Evolutionary conservation across 2,113 vertebrate species (phyloP).

Genomic region (Pomatostomus ruficeps): DNA sequence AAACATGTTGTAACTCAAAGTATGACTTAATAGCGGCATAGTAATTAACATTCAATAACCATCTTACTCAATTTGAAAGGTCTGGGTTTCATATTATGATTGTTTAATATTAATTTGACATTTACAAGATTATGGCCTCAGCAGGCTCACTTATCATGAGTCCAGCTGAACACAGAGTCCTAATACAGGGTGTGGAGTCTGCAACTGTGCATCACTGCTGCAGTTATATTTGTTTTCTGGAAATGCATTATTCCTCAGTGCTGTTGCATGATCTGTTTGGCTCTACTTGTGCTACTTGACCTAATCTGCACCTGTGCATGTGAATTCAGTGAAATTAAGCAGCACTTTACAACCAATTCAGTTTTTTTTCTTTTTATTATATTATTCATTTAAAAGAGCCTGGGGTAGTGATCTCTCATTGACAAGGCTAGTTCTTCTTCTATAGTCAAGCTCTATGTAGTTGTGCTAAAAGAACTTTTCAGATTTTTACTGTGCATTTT

Average conservation of each 20-base stretch:
- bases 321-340: not conserved
- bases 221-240: not conserved
- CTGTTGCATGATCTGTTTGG: fast-evolving
- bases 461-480: not conserved
- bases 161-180: not conserved
- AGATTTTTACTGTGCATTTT: not conserved
- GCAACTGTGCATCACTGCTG: not conserved
- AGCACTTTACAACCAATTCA: not conserved
- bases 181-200: not conserved
- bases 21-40: not conserved
- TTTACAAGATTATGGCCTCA: not conserved
- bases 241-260: not conserved
- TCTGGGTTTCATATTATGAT: not conserved
- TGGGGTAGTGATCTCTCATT: not conserved
- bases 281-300: not conserved
- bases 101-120: constrained; percentile 36
- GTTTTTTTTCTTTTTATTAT: not conserved
- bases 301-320: not conserved
- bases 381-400: not conserved
- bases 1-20: constrained; percentile 15
- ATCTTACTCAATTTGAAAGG: not conserved
- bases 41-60: constrained; percentile 38
- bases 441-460: not conserved
- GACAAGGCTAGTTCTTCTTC: not conserved
- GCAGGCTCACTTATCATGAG: not conserved